These are phyloP conservation scores for Mya arenaria DNA, from an alignment of 1,140 invertebrate species.

Conservation along the genomic window DNA sequence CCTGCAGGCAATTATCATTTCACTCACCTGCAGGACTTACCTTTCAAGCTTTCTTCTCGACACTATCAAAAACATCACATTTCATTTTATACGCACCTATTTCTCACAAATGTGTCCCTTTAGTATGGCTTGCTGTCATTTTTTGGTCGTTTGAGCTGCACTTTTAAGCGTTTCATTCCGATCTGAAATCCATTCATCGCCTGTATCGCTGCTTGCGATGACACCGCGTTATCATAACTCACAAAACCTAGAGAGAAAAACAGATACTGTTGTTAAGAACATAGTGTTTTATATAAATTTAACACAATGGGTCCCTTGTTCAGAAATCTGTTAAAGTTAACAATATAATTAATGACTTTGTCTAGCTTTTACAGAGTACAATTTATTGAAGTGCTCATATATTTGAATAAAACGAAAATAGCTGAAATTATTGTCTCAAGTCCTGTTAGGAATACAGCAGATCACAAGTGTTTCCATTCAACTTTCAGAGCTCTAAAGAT, in stretches of 20 bases:
- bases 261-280: background rate
- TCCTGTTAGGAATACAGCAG: too few species aligned
- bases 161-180: conserved; percentile 98
- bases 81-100: background rate
- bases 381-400: background rate
- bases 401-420: background rate
- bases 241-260: conserved; percentile 89
- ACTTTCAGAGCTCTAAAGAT: too few species aligned
- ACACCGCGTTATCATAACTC: conserved; percentile 96
- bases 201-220: conserved; percentile 96
- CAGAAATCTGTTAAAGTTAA: background rate
- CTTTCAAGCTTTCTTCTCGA: background rate
- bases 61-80: background rate
- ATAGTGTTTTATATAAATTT: background rate
- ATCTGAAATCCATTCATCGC: conserved; percentile 99
- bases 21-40: conserved; percentile 7
- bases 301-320: background rate
- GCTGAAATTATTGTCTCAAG: too few species aligned
- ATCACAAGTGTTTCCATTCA: too few species aligned
- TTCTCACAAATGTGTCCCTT: conserved; percentile 5
- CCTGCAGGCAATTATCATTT: background rate
- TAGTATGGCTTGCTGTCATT: conserved; percentile 84
- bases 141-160: conserved; percentile 98
- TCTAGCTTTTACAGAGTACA: background rate
- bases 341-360: background rate